Conservation (phyloP, 2,888 invertebrate species). For the Cetonia aurata region DNA sequence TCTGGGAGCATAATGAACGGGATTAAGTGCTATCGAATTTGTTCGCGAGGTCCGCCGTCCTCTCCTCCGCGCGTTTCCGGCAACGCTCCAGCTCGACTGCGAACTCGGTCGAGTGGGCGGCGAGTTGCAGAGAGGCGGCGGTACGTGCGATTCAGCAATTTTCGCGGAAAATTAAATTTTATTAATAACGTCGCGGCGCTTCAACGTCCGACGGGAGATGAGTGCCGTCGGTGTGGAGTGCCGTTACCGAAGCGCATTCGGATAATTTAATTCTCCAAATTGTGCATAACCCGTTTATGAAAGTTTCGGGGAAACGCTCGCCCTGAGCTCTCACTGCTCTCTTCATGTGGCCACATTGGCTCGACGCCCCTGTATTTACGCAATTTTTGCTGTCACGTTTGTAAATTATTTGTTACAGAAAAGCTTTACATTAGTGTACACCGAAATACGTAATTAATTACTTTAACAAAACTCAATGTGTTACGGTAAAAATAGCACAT, state of each 20-base stretch:
- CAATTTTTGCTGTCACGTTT: conserved; percentile 21
- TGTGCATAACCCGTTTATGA: conserved; percentile 46
- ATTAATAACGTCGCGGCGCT: conserved; percentile 39
- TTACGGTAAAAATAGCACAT: no score
- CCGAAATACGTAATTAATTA: no score
- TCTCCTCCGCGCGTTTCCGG: neutral
- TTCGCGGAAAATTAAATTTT: conserved; percentile 43
- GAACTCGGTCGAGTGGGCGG: conserved; percentile 5
- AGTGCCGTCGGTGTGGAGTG: conserved; percentile 20
- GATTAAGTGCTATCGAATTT: conserved; percentile 22
- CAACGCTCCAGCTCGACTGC: neutral
- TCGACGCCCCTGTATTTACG: conserved; percentile 28
- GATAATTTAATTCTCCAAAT: conserved; percentile 42
- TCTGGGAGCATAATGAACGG: neutral
- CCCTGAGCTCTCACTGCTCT: neutral
- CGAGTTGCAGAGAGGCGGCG: no score
- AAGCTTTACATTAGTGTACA: neutral
- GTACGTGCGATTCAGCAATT: conserved; percentile 37
- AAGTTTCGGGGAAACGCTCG: conserved; percentile 30
- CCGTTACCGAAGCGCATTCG: conserved; percentile 36
- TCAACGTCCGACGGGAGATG: conserved; percentile 33
- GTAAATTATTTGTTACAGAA: neutral
- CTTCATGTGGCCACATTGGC: neutral
- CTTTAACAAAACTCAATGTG: no score
- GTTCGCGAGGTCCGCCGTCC: neutral